Evolutionary conservation across 2,888 invertebrate genomes (phyloP), one percentile per base, ranked within the genome.

Genomic region (Amiota communis): DNA sequence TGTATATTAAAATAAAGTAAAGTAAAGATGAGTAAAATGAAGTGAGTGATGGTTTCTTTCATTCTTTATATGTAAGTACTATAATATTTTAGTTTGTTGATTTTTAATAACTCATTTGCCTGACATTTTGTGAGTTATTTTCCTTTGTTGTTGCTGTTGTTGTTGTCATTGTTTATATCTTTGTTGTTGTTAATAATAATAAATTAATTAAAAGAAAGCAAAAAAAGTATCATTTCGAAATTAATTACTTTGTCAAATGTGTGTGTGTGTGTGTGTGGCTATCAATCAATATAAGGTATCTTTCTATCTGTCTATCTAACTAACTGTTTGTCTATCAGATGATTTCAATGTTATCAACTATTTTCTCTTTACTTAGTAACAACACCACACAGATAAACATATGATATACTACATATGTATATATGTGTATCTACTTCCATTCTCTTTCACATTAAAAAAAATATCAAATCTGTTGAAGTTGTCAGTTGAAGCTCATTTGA

Each of bases 81-180:
- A 6, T 36, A n/a, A 4, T 36, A 6, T 36, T 36, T 6, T 36
- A 4, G 36, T 36, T 67, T 76, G 79, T 77, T 81, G 77, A 80
- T 79, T 77, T 80, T 78, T 77, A 81, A 81, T 82, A 79, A 78
- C 78, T 84, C 81, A 82, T 84, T 82, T 78, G 20, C 78, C 70
- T 75, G 76, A 75, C 63, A 36, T 48, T 69, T 46, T 36, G 17
- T 48, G 53, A n/a, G n/a, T 23, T 56, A 69, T 69, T 56, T 20
- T 23, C 53, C 73, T 77, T 23, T 23, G 23, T 23, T 75, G 76
- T 73, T 72, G 76, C 72, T 72, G 75, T 46, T 47, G 46, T 46
- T 46, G 13, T 17, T 12, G 12, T 17, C 17, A 12, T 2, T 15
- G 20, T 17, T 20, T 13, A 11, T 64, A 10, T 46, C 13, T 8